Evolutionary conservation across 2,797 vertebrate genomes (phyloP), one percentile per base, ranked within the genome.

Genomic region (Lophius americanus): DNA sequence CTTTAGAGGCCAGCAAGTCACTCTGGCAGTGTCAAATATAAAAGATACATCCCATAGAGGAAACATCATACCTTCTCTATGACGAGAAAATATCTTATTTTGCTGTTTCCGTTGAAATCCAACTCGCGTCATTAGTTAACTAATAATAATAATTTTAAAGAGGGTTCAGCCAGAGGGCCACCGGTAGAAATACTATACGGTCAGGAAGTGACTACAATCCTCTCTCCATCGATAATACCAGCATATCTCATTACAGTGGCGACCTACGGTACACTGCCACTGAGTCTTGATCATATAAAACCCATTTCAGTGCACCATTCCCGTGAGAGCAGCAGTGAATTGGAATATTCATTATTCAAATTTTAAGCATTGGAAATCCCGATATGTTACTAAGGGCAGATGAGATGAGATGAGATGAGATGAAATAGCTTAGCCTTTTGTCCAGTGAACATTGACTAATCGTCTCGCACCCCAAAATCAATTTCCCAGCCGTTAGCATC

Each of bases 281-380:
- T 90, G 76, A 65, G 70, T 79, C 85, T 84, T 81, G 81, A 87
- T 90, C 84, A 76, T 82, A 90, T 88, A 90, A 91, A 93, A 91
- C 82, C 88, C 85, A 92, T 92, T 91, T 91, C 68, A 47, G 76
- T 13, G 10, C 14, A 57, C 83, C 44, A 41, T 83, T 79, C 82
- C 75, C 23, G 39, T 56, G 2, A 55, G 73, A 84, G 87, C 78
- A 44, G 62, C 83, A 64, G 79, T 48, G 1, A 67, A 86, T 85
- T 58, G 78, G 85, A 89, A 90, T 91, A 91, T 93, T 93, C 92
- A 92, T 93, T 91, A 93, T 93, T 93, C 91, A 93, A 91, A 93
- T 93, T 88, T 88, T 85, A 91, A 86, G 88, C 87, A 88, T 89
- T 89, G 90, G 87, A 90, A 93, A 91, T 90, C 89, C 90, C 87